These are phyloP conservation scores for Aphaenogaster rudis DNA, from an alignment of 1,140 invertebrate genomes.

Conservation along the genomic window DNA sequence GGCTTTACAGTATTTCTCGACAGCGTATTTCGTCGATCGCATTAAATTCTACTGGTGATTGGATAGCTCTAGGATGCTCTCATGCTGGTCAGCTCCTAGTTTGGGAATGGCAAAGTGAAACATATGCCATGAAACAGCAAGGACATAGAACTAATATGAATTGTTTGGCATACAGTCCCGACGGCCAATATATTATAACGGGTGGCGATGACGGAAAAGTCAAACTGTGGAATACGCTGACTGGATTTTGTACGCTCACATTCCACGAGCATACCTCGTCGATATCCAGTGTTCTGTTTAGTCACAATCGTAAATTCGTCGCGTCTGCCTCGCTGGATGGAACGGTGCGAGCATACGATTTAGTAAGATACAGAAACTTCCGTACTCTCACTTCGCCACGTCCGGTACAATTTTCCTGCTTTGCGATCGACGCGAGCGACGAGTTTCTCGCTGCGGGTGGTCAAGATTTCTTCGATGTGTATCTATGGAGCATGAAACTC, in stretches of 20 bases:
- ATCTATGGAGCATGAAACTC: conserved; percentile 97
- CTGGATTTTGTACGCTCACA: conserved; percentile 98
- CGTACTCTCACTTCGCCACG: conserved; percentile 96
- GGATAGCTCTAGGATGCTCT: conserved; percentile 96
- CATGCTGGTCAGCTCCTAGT: conserved; percentile 96
- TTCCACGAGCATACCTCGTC: conserved; percentile 96
- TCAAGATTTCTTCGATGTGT: conserved; percentile 97
- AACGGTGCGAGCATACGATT: conserved; percentile 97
- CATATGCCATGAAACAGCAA: conserved; percentile 99
- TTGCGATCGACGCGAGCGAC: conserved; percentile 95
- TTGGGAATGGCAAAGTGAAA: conserved; percentile 99
- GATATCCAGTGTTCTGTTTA: conserved; percentile 94
- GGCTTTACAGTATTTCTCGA: conserved; percentile 90
- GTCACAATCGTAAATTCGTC: conserved; percentile 96
- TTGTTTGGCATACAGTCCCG: conserved; percentile 95
- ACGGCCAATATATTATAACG: conserved; percentile 96
- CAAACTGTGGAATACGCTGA: conserved; percentile 97
- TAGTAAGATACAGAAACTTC: conserved; percentile 98
- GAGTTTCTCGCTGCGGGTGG: conserved; percentile 97
- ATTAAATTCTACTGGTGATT: conserved; percentile 96
- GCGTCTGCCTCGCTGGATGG: conserved; percentile 97
- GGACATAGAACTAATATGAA: conserved; percentile 96
- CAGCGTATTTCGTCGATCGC: conserved; percentile 93
- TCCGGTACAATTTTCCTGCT: conserved; percentile 97
- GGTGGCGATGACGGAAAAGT: conserved; percentile 98